Evolutionary conservation across 1,140 invertebrate species (phyloP).

Genomic region (Helicoverpa zea): DNA sequence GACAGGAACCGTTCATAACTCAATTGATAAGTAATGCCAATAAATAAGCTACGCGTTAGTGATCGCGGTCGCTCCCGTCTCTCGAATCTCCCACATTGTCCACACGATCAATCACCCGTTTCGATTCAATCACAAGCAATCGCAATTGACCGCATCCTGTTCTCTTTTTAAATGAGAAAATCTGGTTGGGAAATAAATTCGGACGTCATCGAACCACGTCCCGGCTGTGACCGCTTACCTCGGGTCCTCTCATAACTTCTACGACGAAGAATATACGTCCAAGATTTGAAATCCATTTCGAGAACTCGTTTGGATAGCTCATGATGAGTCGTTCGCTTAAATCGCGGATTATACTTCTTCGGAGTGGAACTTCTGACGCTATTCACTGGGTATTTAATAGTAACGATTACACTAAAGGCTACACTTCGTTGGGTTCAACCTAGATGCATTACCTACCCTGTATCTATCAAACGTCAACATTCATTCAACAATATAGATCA

Average conservation of each 20-base stretch:
- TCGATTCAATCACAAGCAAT: slow-evolving; percentile 50
- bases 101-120: slow-evolving; percentile 47
- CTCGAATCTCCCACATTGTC: slow-evolving; percentile 19
- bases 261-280: background rate
- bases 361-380: background rate
- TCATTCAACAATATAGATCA: slow-evolving; percentile 60
- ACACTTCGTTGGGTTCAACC: slow-evolving; percentile 72
- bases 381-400: slow-evolving; percentile 11
- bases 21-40: slow-evolving; percentile 17
- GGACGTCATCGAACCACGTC: slow-evolving; percentile 14
- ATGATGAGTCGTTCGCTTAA: background rate
- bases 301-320: background rate
- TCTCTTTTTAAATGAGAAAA: slow-evolving; percentile 40
- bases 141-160: slow-evolving; percentile 48
- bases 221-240: slow-evolving; percentile 20
- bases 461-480: slow-evolving; percentile 58
- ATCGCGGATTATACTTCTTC: background rate
- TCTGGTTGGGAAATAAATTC: slow-evolving; percentile 39
- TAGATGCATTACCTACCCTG: slow-evolving; percentile 71
- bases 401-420: slow-evolving; percentile 50
- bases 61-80: slow-evolving; percentile 24
- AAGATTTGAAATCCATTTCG: slow-evolving; percentile 11
- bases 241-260: slow-evolving; percentile 7
- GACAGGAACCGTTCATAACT: slow-evolving; percentile 8
- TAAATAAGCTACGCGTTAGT: slow-evolving; percentile 14